Evolutionary conservation across 2,888 invertebrate species (phyloP), one percentile per base, ranked within the genome.

Genomic region (Nomada flava): DNA sequence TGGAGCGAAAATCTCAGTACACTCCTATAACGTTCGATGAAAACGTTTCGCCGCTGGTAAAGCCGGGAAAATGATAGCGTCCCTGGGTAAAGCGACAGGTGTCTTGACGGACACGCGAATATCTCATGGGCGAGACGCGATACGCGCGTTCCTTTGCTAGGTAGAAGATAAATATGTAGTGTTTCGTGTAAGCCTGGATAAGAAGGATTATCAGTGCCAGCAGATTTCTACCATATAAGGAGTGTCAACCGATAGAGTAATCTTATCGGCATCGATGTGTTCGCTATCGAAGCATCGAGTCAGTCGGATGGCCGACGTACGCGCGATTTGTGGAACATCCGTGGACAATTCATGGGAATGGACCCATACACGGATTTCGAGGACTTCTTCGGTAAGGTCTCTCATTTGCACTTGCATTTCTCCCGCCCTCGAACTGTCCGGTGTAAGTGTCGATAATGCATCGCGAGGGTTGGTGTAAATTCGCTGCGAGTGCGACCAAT

Each of bases 321-420:
- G 42, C 15, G 50, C 10, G 65, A 74, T 52, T 50, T 44, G 50
- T 59, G 29, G n/a, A 18, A 13, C 13, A 15, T 29, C 10, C 23
- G n/a, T 9, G n/a, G 10, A 18, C 15, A 26, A 29, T 29, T 23
- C 13, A 4, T 15, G 10, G 26, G 23, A 7, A 83, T 85, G 79
- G 11, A 65, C 15, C 20, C 20, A 29, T 59, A 73, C 72, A 64
- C 67, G 29, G 71, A 73, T 18, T 78, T 86, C 10, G 76, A 76
- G 55, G 83, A 89, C 20, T 71, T 85, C 4, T 44, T 88, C 50
- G 90, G 87, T 90, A 89, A 79, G 53, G 29, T 59, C 10, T 10
- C 11, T n/a, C 13, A 5, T 52, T 36, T 36, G n/a, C 13, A 11
- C 2, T 18, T 11, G 2, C 36, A 2, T 20, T n/a, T 7, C 15